phyloP scores from a whole-genome alignment of 2,888 invertebrate species.

The Hedya salicella region DNA sequence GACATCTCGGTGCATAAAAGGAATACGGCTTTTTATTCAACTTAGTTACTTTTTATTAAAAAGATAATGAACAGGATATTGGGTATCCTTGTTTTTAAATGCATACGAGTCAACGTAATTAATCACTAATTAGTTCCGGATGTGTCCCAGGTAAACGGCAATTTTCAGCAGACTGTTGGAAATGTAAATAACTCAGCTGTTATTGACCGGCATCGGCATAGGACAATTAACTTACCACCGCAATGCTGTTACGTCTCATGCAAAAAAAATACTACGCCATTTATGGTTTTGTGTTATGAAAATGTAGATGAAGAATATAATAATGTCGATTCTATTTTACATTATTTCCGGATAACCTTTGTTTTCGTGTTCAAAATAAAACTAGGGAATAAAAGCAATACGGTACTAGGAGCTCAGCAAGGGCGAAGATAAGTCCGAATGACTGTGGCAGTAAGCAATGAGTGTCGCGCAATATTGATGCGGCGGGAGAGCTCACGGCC shows the following conservation, averaged over 20 bases:
- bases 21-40: slow-evolving; percentile 20
- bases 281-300: background rate
- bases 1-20: slow-evolving; percentile 19
- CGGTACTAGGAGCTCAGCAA: slow-evolving; percentile 57
- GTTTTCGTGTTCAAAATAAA: slow-evolving; percentile 19
- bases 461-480: slow-evolving; percentile 58
- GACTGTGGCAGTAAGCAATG: slow-evolving; percentile 45
- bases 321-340: no score
- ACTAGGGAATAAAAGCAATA: slow-evolving; percentile 50
- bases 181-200: slow-evolving; percentile 24
- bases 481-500: slow-evolving; percentile 39
- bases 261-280: slow-evolving; percentile 1
- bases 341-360: no score
- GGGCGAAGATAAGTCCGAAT: slow-evolving; percentile 51
- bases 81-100: background rate
- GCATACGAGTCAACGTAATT: background rate
- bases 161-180: background rate
- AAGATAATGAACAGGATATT: background rate
- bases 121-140: slow-evolving; percentile 9
- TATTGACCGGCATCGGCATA: slow-evolving; percentile 7
- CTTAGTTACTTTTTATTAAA: slow-evolving; percentile 8
- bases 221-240: slow-evolving; percentile 25
- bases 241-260: slow-evolving; percentile 12
- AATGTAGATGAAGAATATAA: background rate
- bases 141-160: slow-evolving; percentile 12